These are phyloP conservation scores for Monochamus alternatus DNA, from an alignment of 2,888 invertebrate genomes.

Conservation along the genomic window DNA sequence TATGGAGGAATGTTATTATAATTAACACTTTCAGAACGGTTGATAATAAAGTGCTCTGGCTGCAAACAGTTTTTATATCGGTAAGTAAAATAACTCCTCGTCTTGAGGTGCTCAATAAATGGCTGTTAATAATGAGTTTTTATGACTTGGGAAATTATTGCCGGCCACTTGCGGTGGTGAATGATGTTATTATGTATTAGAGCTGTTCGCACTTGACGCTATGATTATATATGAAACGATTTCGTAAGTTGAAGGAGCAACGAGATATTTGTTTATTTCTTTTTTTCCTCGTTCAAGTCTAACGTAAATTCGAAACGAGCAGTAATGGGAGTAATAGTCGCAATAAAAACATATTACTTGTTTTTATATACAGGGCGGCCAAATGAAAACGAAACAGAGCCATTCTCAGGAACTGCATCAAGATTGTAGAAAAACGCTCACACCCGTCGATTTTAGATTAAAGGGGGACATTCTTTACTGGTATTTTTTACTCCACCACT, in stretches of 20 bases:
- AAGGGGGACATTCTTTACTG: too few species aligned
- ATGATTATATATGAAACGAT: constrained; percentile 11
- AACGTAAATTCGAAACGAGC: not conserved
- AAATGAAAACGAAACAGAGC: too few species aligned
- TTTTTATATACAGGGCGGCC: too few species aligned
- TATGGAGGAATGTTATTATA: constrained; percentile 32
- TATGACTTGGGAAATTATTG: constrained; percentile 20
- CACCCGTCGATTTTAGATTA: too few species aligned
- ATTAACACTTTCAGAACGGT: constrained; percentile 23
- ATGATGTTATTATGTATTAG: constrained; percentile 29
- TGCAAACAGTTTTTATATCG: constrained; percentile 13
- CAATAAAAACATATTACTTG: too few species aligned
- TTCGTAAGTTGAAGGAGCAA: constrained; percentile 4
- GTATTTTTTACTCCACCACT: too few species aligned
- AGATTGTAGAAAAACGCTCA: too few species aligned
- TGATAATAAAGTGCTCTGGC: constrained; percentile 22
- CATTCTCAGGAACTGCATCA: too few species aligned
- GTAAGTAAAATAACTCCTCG: constrained; percentile 15
- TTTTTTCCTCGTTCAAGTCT: not conserved
- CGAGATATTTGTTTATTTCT: not conserved
- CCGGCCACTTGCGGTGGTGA: constrained; percentile 16
- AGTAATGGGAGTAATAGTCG: too few species aligned
- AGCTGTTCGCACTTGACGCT: constrained; percentile 23
- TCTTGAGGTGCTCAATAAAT: constrained; percentile 20
- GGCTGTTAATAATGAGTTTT: constrained; percentile 27